Evolutionary conservation across 2,888 invertebrate species (phyloP), one percentile per base, ranked within the genome.

Genomic region (Exephanes ischioxanthus): DNA sequence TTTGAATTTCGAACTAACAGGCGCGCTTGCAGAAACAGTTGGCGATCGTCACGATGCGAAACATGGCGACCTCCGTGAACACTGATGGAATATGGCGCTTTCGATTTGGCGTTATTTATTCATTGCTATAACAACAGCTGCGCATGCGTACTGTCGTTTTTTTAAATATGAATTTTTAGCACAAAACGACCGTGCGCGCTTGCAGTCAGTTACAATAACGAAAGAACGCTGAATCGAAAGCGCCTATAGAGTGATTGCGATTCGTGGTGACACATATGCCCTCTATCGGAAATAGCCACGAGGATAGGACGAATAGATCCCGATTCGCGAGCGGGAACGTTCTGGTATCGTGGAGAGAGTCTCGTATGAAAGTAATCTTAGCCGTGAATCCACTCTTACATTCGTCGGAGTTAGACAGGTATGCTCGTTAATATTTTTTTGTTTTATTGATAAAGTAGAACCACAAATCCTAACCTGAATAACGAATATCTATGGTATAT

Each of bases 391-490:
- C 7, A 19, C 19, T 55, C 3, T n/a, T 4, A 33, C 33, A 30
- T 63, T 63, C 61, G 33, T 2, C 6, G 22, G 9, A 55, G 19
- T 55, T 7, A 2, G 0, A 11, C n/a, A 53, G 71, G 70, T 70
- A 51, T 30, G 30, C 48, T 30, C 6, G 6, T 7, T 51, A 16
- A 30, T 26, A 26, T 58, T 58, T 4, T 26, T 26, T 11, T 14
- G 58, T 58, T 58, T 0, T 41, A 11, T 6, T 55, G 14, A 37
- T 11, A 58, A 30, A 22, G 37, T 26, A 14, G 22, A 55, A 11
- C 37, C 5, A 3, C 61, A 11, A 61, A 45, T 48, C 14, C 33
- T 63, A 75, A 75, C 75, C 48, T 75, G 2, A 63, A 11, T 30
- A 22, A 45, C 45, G 2, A 58, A 14, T 1, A 68, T 55, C 53